Evolutionary conservation across 2,113 vertebrate species (phyloP).

Genomic region (Aythya baeri): DNA sequence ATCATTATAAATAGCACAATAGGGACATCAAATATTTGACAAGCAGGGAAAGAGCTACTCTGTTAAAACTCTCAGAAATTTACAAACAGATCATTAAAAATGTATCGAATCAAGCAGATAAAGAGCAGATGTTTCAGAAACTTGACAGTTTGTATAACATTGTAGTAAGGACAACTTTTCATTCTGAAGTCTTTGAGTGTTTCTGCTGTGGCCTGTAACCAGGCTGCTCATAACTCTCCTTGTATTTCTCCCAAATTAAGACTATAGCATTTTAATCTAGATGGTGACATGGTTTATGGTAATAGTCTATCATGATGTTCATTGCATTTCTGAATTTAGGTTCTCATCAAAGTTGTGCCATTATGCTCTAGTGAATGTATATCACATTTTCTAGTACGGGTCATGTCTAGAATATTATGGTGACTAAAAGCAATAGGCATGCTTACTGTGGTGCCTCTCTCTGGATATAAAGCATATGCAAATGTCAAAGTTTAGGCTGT

Average conservation of each 20-base stretch:
- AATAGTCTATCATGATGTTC: not conserved
- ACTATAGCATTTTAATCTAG: not conserved
- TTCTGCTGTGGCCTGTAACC: not conserved
- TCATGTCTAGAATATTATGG: not conserved
- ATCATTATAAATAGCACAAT: not conserved
- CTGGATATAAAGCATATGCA: not conserved
- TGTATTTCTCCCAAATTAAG: not conserved
- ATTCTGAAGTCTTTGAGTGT: not conserved
- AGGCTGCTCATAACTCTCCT: not conserved
- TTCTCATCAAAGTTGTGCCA: not conserved
- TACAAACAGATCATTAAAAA: not conserved
- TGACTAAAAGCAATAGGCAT: not conserved
- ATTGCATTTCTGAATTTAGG: not conserved
- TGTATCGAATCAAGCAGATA: not conserved
- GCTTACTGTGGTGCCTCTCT: not conserved
- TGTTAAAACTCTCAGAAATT: not conserved
- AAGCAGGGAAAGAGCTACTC: not conserved
- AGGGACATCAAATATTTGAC: not conserved
- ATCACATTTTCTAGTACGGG: not conserved
- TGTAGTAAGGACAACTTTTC: not conserved
- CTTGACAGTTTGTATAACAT: not conserved
- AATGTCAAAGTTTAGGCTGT: rapidly evolving
- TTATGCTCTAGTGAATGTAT: not conserved
- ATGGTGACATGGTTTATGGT: not conserved
- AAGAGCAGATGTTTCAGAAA: not conserved